phyloP scores from a whole-genome alignment of 2,888 invertebrate species.

The Ochropleura plecta region DNA sequence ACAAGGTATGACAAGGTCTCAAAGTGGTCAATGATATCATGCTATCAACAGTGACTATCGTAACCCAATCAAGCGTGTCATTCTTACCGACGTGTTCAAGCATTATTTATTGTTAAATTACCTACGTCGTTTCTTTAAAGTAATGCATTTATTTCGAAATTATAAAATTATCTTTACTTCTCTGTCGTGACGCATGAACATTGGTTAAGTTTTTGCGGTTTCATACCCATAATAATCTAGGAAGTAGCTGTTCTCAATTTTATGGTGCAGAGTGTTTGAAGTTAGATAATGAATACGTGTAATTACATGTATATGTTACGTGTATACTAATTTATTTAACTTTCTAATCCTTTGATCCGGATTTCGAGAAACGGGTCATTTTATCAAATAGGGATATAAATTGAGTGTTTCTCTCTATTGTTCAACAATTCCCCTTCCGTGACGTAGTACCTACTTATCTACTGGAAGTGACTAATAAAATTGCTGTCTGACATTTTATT shows the following conservation, averaged over 20 bases:
- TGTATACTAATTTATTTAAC: no score
- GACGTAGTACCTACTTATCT: slow-evolving; percentile 30
- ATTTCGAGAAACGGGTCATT: slow-evolving; percentile 31
- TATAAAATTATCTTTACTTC: slow-evolving; percentile 34
- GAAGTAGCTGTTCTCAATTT: slow-evolving; percentile 48
- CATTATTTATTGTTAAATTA: slow-evolving; percentile 44
- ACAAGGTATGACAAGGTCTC: slow-evolving; percentile 81
- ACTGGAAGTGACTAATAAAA: slow-evolving; percentile 70
- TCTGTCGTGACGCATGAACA: slow-evolving; percentile 46
- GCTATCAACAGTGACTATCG: slow-evolving; percentile 63
- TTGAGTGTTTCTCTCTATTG: slow-evolving; percentile 45
- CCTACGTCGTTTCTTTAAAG: slow-evolving; percentile 31
- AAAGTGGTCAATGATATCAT: slow-evolving; percentile 77
- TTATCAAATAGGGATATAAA: slow-evolving; percentile 35
- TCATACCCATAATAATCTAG: slow-evolving; percentile 50
- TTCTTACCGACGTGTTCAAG: slow-evolving; percentile 50
- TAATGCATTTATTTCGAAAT: slow-evolving; percentile 42
- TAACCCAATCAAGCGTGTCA: slow-evolving; percentile 76
- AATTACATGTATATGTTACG: no score
- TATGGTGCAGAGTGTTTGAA: slow-evolving; percentile 22
- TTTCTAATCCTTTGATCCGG: slow-evolving; percentile 34
- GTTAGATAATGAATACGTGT: slow-evolving; percentile 26
- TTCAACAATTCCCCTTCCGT: slow-evolving; percentile 45
- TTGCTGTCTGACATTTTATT: slow-evolving; percentile 69
- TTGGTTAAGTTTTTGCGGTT: slow-evolving; percentile 50